Base-by-base conservation (phyloP, 1,140 invertebrate species). In the Drosophila lowei region DNA sequence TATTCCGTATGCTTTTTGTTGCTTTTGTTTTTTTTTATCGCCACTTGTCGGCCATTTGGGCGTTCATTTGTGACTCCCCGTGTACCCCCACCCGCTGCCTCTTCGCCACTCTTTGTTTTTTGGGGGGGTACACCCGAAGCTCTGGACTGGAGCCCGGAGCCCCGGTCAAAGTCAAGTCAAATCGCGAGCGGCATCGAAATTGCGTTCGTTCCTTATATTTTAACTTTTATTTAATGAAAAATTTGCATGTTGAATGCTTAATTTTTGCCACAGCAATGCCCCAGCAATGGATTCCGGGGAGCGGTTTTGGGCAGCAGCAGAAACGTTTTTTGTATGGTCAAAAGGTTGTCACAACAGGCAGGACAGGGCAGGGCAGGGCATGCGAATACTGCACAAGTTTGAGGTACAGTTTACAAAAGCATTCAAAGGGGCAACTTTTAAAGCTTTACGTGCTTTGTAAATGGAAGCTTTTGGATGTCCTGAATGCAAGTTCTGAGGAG, bases 211-310 rank as follows among this genome's bases (percentile, higher is more conserved):
- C 18, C 41, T 47, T 71, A 55, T 71, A 56, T 49, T 48, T 72
- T 72, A 64, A 71, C 67, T 86, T 86, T 79, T 75, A 81, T 86
- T 86, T 81, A 74, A 86, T 77, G 34, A 66, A 77, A 60, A 77
- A 86, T 85, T 85, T 85, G 81, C 81, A 85, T 85, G 77, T 73
- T 70, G 83, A 85, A 85, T 86, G 58, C 77, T 81, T 86, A 88
- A 85, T 85, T 83, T 67, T 83, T 67, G n/a, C 21, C 18, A n/a
- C 59, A 59, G 3, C 38, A 47, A 54, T 50, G 23, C 21, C 21
- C 21, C 21, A 23, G 21, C 21, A 25, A 25, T 13, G 9, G 43
- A 43, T 47, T 63, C 57, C 30, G 44, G 34, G 71, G 59, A 73
- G 71, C 47, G 58, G 43, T 62, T 72, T 66, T 58, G 6, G 34